Evolutionary conservation across 2,113 vertebrate genomes (phyloP), one percentile per base, ranked within the genome.

Genomic region (Dolichallabes microphthalmus): DNA sequence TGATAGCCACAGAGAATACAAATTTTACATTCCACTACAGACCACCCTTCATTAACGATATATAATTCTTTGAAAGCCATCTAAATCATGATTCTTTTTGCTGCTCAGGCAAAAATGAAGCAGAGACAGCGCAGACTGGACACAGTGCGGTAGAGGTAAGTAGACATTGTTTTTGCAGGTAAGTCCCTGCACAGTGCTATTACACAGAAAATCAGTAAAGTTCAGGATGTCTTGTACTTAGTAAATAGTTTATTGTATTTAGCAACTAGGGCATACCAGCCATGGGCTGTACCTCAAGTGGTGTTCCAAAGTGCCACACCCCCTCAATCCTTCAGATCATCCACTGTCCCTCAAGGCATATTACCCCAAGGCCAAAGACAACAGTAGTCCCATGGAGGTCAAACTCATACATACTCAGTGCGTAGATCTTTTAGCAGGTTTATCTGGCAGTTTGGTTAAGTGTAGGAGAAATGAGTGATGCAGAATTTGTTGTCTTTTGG

Each of bases 91-190:
- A 75, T 30, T 71, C 6, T 81, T 71, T 86, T 63, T 85, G 50
- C 39, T 80, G 71, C 20, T 89, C 94, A 99, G 98, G 96, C 92
- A 97, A 97, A 93, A 96, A 93, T 93, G 96, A 98, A 86, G 86
- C 95, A 8, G 94, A 95, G 61, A n/a, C 52, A 35, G 96, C 96
- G 88, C 96, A 95, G 93, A 95, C 95, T 7, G 93, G 93, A 85
- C 97, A 96, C 91, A 97, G 94, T 92, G 93, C 95, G 89, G 95
- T 97, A 87, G 98, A 99, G 98, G 98, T 99, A 96, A 98, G 98
- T 97, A 93, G 93, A 93, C 64, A 88, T 90, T 90, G 82, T 90
- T 85, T 87, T 89, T 69, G 4, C 90, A 95, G 94, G 95, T 95
- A 94, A 95, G 95, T 95, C 69, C 35, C 53, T 79, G 57, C 73